Conservation (phyloP, 2,797 vertebrate species). For the Acropternis orthonyx region DNA sequence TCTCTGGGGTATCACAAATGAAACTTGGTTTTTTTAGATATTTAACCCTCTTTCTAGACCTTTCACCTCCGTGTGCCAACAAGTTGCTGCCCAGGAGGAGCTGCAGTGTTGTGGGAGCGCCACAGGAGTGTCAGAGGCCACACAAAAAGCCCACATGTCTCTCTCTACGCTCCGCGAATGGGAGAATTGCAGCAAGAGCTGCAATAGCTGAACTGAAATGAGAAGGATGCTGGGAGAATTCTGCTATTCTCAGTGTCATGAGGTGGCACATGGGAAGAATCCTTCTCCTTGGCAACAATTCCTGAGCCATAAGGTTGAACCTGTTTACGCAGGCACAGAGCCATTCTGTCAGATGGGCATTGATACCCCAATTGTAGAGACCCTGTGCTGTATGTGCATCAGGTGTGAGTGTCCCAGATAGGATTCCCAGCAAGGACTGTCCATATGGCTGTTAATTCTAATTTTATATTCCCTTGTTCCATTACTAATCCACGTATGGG, state of each 20-base stretch:
- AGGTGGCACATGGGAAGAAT: background rate
- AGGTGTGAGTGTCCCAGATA: constrained; percentile 42
- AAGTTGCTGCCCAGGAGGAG: background rate
- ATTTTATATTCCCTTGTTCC: constrained; percentile 33
- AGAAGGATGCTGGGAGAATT: background rate
- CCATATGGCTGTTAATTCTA: constrained; percentile 45
- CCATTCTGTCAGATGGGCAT: constrained; percentile 55
- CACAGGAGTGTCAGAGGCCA: background rate
- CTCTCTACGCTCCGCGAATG: background rate
- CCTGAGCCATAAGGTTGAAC: constrained; percentile 37
- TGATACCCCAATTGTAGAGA: background rate
- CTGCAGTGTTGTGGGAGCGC: background rate
- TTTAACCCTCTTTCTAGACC: background rate
- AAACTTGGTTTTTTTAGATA: background rate
- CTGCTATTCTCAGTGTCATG: background rate
- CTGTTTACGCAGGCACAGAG: constrained; percentile 34
- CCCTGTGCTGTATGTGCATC: background rate
- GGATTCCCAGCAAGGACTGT: constrained; percentile 38
- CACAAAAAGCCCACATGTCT: fast-evolving
- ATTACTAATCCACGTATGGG: constrained; percentile 6
- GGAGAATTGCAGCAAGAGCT: background rate
- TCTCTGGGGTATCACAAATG: background rate
- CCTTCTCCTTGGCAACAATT: constrained; percentile 4
- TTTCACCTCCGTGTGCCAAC: background rate
- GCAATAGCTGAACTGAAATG: constrained; percentile 16